phyloP scores from a whole-genome alignment of 2,113 vertebrate species.

The Setophaga petechia region DNA sequence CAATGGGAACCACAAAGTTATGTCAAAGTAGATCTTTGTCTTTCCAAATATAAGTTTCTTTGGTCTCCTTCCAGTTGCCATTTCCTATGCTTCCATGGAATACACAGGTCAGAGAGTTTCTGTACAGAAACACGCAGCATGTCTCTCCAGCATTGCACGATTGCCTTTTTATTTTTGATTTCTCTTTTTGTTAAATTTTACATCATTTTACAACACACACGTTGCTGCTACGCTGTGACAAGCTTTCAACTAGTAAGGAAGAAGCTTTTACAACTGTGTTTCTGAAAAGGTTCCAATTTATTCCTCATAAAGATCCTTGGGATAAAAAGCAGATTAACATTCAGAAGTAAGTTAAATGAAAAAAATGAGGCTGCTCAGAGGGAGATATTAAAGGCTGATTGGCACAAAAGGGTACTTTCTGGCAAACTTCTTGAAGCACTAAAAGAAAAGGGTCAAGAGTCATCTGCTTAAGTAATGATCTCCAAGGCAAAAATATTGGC shows the following conservation, averaged over 20 bases:
- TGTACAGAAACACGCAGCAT: not conserved
- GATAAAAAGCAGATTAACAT: slow-evolving; percentile 66
- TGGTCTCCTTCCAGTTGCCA: not conserved
- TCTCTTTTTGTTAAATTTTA: slow-evolving; percentile 2
- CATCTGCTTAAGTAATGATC: slow-evolving; percentile 68
- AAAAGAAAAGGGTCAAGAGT: slow-evolving; percentile 69
- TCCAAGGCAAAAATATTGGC: slow-evolving; percentile 58
- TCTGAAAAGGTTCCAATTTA: slow-evolving; percentile 64
- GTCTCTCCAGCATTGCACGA: not conserved
- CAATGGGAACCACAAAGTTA: not conserved
- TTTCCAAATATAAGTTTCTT: not conserved
- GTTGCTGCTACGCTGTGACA: not conserved
- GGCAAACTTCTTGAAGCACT: slow-evolving; percentile 63
- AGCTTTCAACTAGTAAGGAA: slow-evolving; percentile 50
- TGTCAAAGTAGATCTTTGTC: not conserved
- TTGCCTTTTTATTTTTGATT: not conserved
- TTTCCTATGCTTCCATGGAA: not conserved
- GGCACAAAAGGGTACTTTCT: slow-evolving; percentile 63
- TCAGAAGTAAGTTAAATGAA: slow-evolving; percentile 62
- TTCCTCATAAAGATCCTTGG: slow-evolving; percentile 52
- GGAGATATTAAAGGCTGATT: slow-evolving; percentile 48
- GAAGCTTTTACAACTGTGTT: not conserved
- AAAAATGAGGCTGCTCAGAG: slow-evolving; percentile 49
- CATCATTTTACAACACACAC: not conserved
- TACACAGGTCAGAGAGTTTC: not conserved